Conservation (phyloP, 2,113 vertebrate genomes). For the Nannobrachium achirus region DNA sequence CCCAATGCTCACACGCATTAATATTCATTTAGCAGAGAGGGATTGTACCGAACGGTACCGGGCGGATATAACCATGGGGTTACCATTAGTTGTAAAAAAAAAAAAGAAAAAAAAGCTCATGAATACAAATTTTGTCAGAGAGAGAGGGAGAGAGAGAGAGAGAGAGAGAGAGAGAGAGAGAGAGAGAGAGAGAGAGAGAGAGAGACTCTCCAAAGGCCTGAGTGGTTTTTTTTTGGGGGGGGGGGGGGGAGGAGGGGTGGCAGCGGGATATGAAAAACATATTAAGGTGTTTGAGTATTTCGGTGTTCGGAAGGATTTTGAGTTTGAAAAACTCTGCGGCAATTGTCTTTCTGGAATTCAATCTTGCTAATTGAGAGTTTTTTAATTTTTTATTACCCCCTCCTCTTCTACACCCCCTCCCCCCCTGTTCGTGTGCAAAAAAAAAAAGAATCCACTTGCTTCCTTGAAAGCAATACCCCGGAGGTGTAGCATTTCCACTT, state of each 20-base stretch:
- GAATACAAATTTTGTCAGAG: conserved; percentile 75
- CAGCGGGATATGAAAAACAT: conserved; percentile 62
- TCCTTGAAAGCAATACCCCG: background rate
- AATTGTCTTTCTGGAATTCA: conserved; percentile 34
- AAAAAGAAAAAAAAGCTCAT: too few relatives aligned
- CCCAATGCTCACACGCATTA: conserved; percentile 78
- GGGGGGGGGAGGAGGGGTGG: background rate
- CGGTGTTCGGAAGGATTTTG: conserved; percentile 16
- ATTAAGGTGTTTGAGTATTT: conserved; percentile 53
- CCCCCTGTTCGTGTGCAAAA: background rate
- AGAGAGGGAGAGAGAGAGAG: too few relatives aligned
- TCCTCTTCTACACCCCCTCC: too few relatives aligned
- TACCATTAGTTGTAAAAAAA: conserved; percentile 78
- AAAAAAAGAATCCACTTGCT: too few relatives aligned
- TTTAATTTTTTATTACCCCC: conserved; percentile 6
- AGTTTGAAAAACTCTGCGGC: conserved; percentile 32
- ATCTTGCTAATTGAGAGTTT: conserved; percentile 39
- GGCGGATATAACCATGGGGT: conserved; percentile 74
- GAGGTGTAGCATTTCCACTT: conserved; percentile 3
- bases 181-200: background rate
- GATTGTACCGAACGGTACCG: conserved; percentile 62
- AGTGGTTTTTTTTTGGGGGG: conserved; percentile 52
- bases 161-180: too few relatives aligned
- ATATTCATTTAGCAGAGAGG: conserved; percentile 81
- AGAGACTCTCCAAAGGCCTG: conserved; percentile 55